These are phyloP conservation scores for Schlechtendalia chinensis DNA, from an alignment of 1,140 invertebrate species.

Conservation along the genomic window DNA sequence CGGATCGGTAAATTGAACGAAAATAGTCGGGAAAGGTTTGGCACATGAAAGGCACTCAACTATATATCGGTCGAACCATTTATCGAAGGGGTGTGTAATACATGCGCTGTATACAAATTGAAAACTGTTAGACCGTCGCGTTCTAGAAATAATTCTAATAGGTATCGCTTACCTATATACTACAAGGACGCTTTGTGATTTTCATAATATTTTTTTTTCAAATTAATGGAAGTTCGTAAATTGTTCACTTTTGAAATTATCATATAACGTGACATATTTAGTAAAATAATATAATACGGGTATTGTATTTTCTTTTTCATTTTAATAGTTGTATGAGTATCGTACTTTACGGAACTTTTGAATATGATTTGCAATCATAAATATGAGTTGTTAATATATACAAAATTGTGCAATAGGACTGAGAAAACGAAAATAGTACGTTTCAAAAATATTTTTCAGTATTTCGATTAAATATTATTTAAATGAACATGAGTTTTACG, in stretches of 20 bases:
- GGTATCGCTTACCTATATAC: too few species aligned
- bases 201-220: too few species aligned
- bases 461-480: neutral
- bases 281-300: too few species aligned
- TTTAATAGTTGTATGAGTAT: too few species aligned
- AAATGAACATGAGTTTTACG: neutral
- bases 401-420: neutral
- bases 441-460: neutral
- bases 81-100: neutral
- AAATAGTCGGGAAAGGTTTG: neutral
- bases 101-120: neutral
- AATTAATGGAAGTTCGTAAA: neutral
- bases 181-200: neutral
- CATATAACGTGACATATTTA: too few species aligned
- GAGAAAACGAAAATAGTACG: neutral
- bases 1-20: too few species aligned
- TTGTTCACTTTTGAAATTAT: neutral
- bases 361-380: too few species aligned
- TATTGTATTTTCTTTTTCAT: too few species aligned
- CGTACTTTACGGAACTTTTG: too few species aligned
- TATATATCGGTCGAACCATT: neutral
- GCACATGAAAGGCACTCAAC: neutral
- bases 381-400: too few species aligned
- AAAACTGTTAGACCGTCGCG: neutral
- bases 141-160: neutral